Conservation (phyloP, 2,113 vertebrate species). For the Cairina moschata region DNA sequence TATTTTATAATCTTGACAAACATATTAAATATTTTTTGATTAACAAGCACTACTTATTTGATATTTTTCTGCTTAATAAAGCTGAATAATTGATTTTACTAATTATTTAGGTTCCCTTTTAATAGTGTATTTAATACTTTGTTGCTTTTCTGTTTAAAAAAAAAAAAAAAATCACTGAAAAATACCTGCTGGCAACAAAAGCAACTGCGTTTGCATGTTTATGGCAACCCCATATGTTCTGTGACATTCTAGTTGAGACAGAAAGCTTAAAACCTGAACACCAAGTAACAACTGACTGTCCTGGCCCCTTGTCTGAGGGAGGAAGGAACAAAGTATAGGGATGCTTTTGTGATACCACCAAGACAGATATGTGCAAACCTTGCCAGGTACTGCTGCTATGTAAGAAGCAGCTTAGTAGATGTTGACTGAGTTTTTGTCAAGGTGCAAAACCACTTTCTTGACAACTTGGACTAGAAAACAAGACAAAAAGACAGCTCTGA, state of each 20-base stretch:
- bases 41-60: neutral
- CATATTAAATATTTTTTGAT: neutral
- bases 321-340: neutral
- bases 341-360: rapidly evolving
- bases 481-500: neutral
- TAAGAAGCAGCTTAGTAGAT: neutral
- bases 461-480: neutral
- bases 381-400: neutral
- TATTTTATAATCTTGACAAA: neutral
- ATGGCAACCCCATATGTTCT: neutral
- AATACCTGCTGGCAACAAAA: neutral
- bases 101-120: neutral
- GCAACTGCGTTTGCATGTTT: neutral
- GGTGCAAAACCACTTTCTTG: neutral
- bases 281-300: neutral
- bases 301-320: neutral
- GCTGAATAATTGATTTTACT: neutral
- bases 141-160: neutral
- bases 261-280: neutral
- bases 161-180: neutral
- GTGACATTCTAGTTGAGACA: neutral
- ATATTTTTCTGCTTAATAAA: neutral
- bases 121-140: neutral
- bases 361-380: neutral
- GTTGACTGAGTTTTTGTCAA: neutral